Conservation (phyloP, 2,113 vertebrate species). For the Semicossyphus pulcher region DNA sequence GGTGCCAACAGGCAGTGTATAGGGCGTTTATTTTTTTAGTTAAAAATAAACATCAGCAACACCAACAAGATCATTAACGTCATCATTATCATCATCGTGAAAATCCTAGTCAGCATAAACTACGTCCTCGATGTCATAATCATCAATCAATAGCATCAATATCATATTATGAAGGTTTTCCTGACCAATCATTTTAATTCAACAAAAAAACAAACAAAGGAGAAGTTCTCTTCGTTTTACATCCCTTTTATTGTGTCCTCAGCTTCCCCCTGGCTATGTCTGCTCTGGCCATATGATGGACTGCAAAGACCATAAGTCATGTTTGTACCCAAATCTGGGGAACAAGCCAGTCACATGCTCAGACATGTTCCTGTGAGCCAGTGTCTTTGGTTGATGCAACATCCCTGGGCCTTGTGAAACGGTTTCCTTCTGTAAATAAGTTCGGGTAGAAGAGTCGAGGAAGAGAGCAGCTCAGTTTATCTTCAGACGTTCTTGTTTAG, state of each 20-base stretch:
- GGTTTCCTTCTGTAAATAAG: constrained; percentile 74
- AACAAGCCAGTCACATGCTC: constrained; percentile 77
- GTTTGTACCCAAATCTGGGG: constrained; percentile 41
- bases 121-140: no score
- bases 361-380: constrained; percentile 59
- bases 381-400: constrained; percentile 70
- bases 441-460: constrained; percentile 41
- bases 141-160: no score
- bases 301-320: constrained; percentile 18
- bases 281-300: constrained; percentile 31
- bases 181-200: not conserved
- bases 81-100: no score
- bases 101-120: no score
- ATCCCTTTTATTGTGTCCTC: constrained; percentile 45
- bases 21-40: no score
- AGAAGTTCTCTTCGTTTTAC: constrained; percentile 14
- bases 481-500: constrained; percentile 53
- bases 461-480: constrained; percentile 57
- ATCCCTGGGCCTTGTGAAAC: constrained; percentile 65
- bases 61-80: no score
- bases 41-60: no score
- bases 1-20: no score
- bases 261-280: constrained; percentile 19
- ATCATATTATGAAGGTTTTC: not conserved
- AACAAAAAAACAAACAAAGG: not conserved